Base-by-base conservation (phyloP, 2,113 vertebrate genomes). In the Furnarius figulus region DNA sequence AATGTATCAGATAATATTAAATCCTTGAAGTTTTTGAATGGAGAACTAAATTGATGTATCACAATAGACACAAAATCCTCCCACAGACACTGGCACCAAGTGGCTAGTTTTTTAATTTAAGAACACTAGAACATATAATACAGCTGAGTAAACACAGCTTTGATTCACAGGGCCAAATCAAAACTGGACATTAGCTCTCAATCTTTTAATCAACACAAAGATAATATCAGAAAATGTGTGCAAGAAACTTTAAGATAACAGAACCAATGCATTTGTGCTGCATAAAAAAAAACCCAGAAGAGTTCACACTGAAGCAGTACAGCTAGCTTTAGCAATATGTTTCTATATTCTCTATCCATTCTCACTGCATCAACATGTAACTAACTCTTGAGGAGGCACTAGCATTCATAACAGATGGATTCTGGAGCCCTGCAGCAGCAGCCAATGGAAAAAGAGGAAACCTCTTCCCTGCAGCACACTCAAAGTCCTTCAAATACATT, bases 181-280 rank as follows among this genome's bases (percentile, higher is more conserved):
- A 40, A 50, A n/a, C 47, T 59, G 39, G 50, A 85, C 11, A 65
- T 56, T 37, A 67, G 35, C 44, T 27, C 52, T 40, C 61, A 24
- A 7, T 33, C 30, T 75, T 72, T 52, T 37, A 62, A 83, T 39
- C 0, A 0, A 59, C 20, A 46, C 15, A 35, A 88, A 56, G 55
- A 22, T 33, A 56, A 22, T 46, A 78, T 33, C 37, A 79, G 37
- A 75, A 78, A 78, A 61, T 0, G 0, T 0, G 0, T 10, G 20
- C 27, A 78, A 21, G 31, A 46, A 68, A 28, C 35, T 65, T 56
- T 10, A 24, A 78, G 37, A 30, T 61, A 77, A 55, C 14, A 52
- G 66, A 87, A 53, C 23, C 9, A 59, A 31, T 16, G 17, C 8
- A 58, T 25, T 59, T 70, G 49, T 53, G 27, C 23, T 74, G 39